Evolutionary conservation across 2,113 vertebrate species (phyloP).

Genomic region (Sinocyclocheilus grahami): DNA sequence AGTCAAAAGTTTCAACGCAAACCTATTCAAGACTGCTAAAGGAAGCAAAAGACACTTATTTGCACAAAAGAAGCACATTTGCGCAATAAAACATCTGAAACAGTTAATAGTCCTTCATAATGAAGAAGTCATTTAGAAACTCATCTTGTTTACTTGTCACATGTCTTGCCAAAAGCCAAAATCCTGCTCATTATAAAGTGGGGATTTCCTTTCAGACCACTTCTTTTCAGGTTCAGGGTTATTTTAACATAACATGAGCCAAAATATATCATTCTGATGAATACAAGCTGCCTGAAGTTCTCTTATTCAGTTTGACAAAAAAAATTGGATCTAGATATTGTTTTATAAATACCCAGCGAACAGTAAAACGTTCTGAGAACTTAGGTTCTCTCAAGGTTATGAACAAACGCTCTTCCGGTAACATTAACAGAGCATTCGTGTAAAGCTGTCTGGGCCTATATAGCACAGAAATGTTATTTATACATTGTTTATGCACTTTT

Average conservation of each 20-base stretch:
- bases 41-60: too few species aligned
- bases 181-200: conserved; percentile 12
- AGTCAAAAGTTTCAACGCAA: background rate
- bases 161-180: background rate
- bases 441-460: too few species aligned
- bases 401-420: too few species aligned
- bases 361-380: too few species aligned
- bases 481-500: too few species aligned
- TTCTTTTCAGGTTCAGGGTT: background rate
- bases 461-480: too few species aligned
- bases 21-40: too few species aligned
- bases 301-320: background rate
- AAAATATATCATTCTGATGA: conserved; percentile 20
- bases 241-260: conserved; percentile 10
- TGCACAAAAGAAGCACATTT: background rate
- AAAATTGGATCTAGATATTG: too few species aligned
- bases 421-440: too few species aligned
- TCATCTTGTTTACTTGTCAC: conserved; percentile 14
- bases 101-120: background rate
- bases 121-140: background rate
- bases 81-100: background rate
- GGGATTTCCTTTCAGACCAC: background rate
- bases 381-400: too few species aligned
- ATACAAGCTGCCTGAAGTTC: background rate
- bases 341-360: too few species aligned